phyloP scores from a whole-genome alignment of 2,113 vertebrate species.

The Puntigrus tetrazona region DNA sequence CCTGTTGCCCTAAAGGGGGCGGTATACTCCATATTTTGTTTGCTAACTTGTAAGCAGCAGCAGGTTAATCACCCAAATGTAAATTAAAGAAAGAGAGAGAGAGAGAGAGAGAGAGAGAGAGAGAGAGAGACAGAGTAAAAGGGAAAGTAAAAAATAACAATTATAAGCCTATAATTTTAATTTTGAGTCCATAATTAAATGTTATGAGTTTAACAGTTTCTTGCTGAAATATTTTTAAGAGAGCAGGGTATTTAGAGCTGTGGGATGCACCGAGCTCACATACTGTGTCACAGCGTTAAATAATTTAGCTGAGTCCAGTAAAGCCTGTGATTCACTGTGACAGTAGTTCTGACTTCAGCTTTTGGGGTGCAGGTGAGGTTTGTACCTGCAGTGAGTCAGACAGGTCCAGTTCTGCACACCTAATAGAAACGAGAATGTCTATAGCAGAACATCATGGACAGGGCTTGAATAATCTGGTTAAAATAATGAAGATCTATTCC shows the following conservation, averaged over 20 bases:
- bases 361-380: not conserved
- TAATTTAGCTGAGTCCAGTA: slow-evolving; percentile 31
- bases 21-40: slow-evolving; percentile 5
- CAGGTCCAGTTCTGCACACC: not conserved
- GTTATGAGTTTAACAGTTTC: not conserved
- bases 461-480: not conserved
- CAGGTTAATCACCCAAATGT: not conserved
- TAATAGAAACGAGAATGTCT: not conserved
- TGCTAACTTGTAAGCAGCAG: not conserved
- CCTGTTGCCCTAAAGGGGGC: slow-evolving; percentile 24
- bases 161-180: not conserved
- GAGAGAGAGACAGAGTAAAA: too few relatives aligned
- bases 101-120: too few relatives aligned
- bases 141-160: not conserved
- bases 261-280: not conserved
- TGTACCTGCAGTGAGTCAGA: slow-evolving; percentile 14
- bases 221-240: not conserved
- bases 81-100: not conserved
- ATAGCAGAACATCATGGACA: not conserved
- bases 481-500: not conserved
- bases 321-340: slow-evolving; percentile 25
- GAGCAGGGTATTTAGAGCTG: not conserved
- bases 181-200: not conserved
- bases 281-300: not conserved
- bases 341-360: slow-evolving; percentile 5